These are phyloP conservation scores for Cyanocitta stelleri DNA, from an alignment of 2,113 vertebrate species.

Conservation along the genomic window DNA sequence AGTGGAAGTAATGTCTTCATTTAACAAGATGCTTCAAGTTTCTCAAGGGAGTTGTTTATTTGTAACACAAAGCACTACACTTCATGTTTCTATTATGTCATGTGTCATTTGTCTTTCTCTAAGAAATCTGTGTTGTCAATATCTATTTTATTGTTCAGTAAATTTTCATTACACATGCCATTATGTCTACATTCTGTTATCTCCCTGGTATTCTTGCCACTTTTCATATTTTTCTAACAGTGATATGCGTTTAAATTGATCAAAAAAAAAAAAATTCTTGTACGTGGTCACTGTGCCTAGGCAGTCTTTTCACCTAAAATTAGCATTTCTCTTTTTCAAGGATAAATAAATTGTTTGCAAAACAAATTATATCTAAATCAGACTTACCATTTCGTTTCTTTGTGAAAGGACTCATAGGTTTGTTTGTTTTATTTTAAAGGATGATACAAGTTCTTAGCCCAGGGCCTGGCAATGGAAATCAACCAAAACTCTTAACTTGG, in stretches of 20 bases:
- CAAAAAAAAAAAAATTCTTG: neutral
- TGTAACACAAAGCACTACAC: neutral
- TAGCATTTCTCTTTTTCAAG: neutral
- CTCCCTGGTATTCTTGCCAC: neutral
- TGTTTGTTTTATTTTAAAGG: neutral
- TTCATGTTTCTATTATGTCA: neutral
- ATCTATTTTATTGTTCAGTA: slow-evolving; percentile 6
- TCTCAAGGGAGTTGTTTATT: neutral
- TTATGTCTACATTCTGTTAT: neutral
- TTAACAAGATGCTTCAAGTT: neutral
- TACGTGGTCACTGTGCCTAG: neutral
- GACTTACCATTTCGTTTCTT: neutral
- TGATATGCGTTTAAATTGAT: slow-evolving; percentile 8
- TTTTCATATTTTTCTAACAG: neutral
- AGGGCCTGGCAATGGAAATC: neutral
- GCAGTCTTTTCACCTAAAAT: neutral
- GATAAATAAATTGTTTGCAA: neutral
- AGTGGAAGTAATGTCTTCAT: neutral
- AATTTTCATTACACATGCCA: neutral
- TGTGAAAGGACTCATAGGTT: neutral
- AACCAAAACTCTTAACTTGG: slow-evolving; percentile 8
- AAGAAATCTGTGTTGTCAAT: slow-evolving; percentile 6
- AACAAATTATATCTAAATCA: neutral
- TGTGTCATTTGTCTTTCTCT: neutral
- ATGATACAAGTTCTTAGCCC: neutral